phyloP scores from a whole-genome alignment of 2,113 vertebrate genomes.

The Collichthys lucidus region DNA sequence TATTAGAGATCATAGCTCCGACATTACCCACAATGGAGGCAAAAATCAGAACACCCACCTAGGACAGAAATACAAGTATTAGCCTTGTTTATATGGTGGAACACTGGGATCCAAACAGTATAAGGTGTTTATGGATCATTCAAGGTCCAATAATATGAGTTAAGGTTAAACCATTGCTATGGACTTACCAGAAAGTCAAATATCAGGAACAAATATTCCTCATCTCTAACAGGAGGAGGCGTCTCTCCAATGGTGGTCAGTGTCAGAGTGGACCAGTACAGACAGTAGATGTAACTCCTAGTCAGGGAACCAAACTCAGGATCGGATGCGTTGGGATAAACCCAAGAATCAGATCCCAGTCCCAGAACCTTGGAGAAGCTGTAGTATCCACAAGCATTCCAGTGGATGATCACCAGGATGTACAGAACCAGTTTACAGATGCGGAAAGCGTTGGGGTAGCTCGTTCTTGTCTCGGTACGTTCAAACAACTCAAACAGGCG shows the following conservation, averaged over 20 bases:
- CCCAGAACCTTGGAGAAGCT: constrained; percentile 96
- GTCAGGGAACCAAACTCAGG: constrained; percentile 88
- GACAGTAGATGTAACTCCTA: constrained; percentile 92
- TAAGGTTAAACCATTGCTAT: not conserved
- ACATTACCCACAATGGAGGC: constrained; percentile 98
- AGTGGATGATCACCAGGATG: constrained; percentile 97
- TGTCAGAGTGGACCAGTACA: constrained; percentile 97
- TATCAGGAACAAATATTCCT: constrained; percentile 96
- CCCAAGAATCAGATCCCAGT: constrained; percentile 94
- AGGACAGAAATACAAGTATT: not conserved
- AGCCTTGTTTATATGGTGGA: not conserved
- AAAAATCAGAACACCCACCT: constrained; percentile 94
- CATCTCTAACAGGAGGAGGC: constrained; percentile 91
- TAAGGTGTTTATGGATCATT: not conserved
- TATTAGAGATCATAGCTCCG: constrained; percentile 97
- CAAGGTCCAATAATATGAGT: not conserved
- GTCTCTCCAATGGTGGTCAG: constrained; percentile 98
- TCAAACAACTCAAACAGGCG: constrained; percentile 97
- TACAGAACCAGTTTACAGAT: constrained; percentile 95
- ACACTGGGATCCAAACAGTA: not conserved
- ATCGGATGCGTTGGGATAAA: constrained; percentile 94
- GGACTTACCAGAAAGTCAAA: constrained; percentile 91
- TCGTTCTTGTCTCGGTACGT: constrained; percentile 93
- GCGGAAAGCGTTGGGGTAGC: constrained; percentile 92
- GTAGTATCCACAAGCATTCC: constrained; percentile 97